Base-by-base conservation (phyloP, 2,797 vertebrate genomes). In the Pteropus rufus region DNA sequence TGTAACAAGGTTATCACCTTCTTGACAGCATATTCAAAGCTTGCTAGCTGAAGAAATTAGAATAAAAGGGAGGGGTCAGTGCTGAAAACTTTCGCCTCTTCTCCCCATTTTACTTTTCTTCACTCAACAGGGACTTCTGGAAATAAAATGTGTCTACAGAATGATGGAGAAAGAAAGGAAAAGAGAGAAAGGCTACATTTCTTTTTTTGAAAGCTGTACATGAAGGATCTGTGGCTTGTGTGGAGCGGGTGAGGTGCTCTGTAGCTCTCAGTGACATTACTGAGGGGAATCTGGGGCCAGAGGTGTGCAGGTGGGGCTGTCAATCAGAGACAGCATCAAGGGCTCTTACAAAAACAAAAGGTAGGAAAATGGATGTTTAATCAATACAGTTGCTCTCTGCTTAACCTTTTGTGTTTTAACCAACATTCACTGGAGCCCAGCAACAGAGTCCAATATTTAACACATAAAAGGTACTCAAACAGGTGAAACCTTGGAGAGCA, bases 341-440 rank as follows among this genome's bases (percentile, higher is more conserved):
- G 80, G 60, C 92, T 49, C 96, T 94, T 97, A 89, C 73, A 93
- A 94, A 77, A 36, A 96, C 97, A 97, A 97, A 98, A 97, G 94
- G 89, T 79, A 96, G 96, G 96, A 94, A 97, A 98, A 97, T 98
- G 97, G 97, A 97, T 97, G 97, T 97, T 98, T 98, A 98, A 89
- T 96, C 96, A 97, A 97, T 95, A 97, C 97, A 96, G 96, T 94
- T 97, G 96, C 95, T 97, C 65, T 97, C 93, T 97, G 88, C 84
- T 98, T 98, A 97, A 96, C 86, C 83, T 97, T 98, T 97, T 96
- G 94, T 95, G 97, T 98, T 98, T 97, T 97, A 98, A 97, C 89
- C 95, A 98, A 93, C 92, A 69, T 96, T 93, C 69, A 87, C 94
- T 36, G 41, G 88, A 95, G 95, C 92, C 94, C 76, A 93, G 94